Percentiles rank a stretch among this genome's conserved stretches.
Evolutionary conservation across 1,140 invertebrate genomes (phyloP).

Genomic region (Drosophila nigrodunni): DNA sequence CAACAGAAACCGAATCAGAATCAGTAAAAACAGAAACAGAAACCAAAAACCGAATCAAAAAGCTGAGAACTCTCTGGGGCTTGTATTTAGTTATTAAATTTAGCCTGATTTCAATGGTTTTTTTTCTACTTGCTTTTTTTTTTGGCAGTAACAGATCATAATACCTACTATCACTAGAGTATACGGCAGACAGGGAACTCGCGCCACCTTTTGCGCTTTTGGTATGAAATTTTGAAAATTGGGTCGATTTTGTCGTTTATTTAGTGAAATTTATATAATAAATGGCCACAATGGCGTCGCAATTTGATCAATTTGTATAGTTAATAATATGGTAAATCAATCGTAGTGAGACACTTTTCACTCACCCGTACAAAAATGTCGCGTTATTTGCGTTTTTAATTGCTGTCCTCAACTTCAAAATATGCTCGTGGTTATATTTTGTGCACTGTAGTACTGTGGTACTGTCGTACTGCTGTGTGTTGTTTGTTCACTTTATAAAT

Average conservation of each 20-base stretch:
- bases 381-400: conserved; percentile 78
- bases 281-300: conserved; percentile 59
- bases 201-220: conserved; percentile 28
- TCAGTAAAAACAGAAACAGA: background rate
- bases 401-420: conserved; percentile 33
- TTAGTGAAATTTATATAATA: conserved; percentile 82
- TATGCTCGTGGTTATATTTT: conserved; percentile 48
- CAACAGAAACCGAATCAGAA: conserved; percentile 11
- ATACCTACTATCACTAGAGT: background rate
- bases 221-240: conserved; percentile 52
- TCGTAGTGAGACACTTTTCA: conserved; percentile 79
- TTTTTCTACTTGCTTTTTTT: background rate
- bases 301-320: conserved; percentile 57
- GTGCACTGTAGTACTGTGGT: conserved; percentile 37
- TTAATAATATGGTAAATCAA: conserved; percentile 64
- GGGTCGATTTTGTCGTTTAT: conserved; percentile 65
- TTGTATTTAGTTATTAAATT: conserved; percentile 3
- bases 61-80: conserved; percentile 7
- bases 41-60: conserved; percentile 20
- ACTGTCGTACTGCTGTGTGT: conserved; percentile 28
- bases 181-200: background rate
- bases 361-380: conserved; percentile 78
- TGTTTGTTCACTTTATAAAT: conserved; percentile 79
- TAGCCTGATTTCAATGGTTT: conserved; percentile 2
- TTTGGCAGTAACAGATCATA: conserved; percentile 85